phyloP scores from a whole-genome alignment of 2,797 vertebrate species.

The Esox lucius region DNA sequence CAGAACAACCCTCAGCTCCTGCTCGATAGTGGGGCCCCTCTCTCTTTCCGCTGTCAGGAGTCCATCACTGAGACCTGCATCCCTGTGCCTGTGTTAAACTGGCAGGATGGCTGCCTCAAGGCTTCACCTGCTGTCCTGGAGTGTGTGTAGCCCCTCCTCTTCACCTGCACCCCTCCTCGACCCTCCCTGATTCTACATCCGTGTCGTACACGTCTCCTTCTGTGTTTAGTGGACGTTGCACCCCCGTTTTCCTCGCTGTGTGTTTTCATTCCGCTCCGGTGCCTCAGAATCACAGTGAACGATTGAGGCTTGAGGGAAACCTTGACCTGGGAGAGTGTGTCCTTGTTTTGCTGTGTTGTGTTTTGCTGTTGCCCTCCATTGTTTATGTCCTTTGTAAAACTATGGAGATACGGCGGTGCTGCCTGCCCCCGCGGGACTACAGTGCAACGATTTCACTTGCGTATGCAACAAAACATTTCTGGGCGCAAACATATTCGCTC shows the following conservation, averaged over 20 bases:
- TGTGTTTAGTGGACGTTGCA: constrained; percentile 15
- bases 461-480: too few relatives aligned
- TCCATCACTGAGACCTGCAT: constrained; percentile 96
- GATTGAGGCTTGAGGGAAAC: constrained; percentile 4
- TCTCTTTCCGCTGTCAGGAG: constrained; percentile 88
- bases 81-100: constrained; percentile 91
- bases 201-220: constrained; percentile 14
- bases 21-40: constrained; percentile 84
- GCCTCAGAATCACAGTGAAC: constrained; percentile 41
- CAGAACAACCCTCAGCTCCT: constrained; percentile 94
- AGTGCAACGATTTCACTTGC: too few relatives aligned
- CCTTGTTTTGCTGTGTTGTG: constrained; percentile 10
- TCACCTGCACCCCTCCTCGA: constrained; percentile 43
- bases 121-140: constrained; percentile 81
- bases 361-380: constrained; percentile 16
- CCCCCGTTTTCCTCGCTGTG: constrained; percentile 11
- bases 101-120: constrained; percentile 84
- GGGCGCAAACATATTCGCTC: too few relatives aligned
- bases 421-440: neutral
- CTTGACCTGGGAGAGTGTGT: constrained; percentile 24
- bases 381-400: constrained; percentile 20
- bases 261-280: constrained; percentile 28
- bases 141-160: constrained; percentile 90
- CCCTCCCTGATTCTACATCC: neutral
- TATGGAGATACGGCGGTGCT: constrained; percentile 14